Base-by-base conservation (phyloP, 2,888 invertebrate genomes). In the Eupithecia exiguata region DNA sequence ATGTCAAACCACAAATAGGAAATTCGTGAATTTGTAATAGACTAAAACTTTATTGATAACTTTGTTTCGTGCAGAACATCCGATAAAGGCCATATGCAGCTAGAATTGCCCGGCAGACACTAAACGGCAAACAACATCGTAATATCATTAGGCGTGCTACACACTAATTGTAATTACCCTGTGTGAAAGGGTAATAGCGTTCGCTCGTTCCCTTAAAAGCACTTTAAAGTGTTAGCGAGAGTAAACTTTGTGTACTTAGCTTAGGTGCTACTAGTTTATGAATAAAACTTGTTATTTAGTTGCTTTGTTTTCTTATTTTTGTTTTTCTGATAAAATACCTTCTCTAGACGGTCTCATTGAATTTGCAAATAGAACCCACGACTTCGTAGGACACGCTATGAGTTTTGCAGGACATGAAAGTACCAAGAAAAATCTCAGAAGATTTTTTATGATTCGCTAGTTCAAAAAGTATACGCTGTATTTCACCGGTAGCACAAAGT, bases 81-180 rank as follows among this genome's bases (percentile, higher is more conserved):
- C 69, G 67, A 65, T 69, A 43, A 61, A 66, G 38, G 49, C 63
- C 25, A 72, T 71, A 62, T 73, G 72, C 70, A 75, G 67, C 70
- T 70, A 4, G 68, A 71, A 73, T 73, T 68, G 69, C 73, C 66
- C 49, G 62, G 61, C 71, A 73, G 76, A 74, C 73, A 71, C 69
- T 67, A 71, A 71, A 69, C 68, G 62, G 73, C 73, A 69, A 73
- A 74, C 76, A 73, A 76, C 71, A 76, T 73, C 66, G 68, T 73
- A 76, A 76, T 74, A 73, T 74, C 76, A 76, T 76, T 76, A 76
- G 71, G 73, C 71, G 71, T 63, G 73, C 71, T 73, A 69, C 75
- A 73, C 76, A 76, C 76, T 76, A 76, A 76, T 76, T 73, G 76
- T 76, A 76, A 76, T 74, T 76, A 76, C 71, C 76, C 71, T 74